phyloP scores from a whole-genome alignment of 1,140 invertebrate species.

The Hylyphantes graminicola region DNA sequence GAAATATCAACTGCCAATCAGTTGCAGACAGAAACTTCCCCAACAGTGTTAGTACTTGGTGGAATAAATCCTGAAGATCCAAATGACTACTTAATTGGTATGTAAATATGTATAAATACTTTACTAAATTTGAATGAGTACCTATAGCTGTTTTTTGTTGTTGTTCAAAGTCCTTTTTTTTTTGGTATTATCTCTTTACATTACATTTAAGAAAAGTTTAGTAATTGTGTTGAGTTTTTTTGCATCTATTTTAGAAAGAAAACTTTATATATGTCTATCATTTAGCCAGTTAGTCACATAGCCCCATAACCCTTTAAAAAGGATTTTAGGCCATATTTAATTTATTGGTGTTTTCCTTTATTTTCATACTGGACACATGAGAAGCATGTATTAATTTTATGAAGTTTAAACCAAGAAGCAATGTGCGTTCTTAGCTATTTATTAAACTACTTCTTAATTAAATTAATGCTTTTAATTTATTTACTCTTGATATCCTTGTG shows the following conservation, averaged over 20 bases:
- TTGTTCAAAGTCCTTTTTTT: not conserved
- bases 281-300: no score
- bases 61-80: slow-evolving; percentile 33
- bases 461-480: no score
- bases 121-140: not conserved
- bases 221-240: not conserved
- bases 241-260: not conserved
- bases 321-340: no score
- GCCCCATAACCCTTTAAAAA: no score
- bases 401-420: no score
- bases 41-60: slow-evolving; percentile 27
- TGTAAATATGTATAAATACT: not conserved
- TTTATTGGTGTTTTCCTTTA: no score
- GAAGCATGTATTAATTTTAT: no score
- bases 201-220: not conserved
- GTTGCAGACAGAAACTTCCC: slow-evolving; percentile 38
- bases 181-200: not conserved
- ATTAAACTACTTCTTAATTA: no score
- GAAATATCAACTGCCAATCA: slow-evolving; percentile 27
- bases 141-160: not conserved
- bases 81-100: slow-evolving; percentile 25
- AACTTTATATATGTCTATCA: not conserved
- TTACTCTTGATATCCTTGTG: no score
- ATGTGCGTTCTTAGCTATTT: no score
- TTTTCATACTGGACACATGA: no score